phyloP scores from a whole-genome alignment of 92 coral and sea anemone species.

The Actinernus sp. region DNA sequence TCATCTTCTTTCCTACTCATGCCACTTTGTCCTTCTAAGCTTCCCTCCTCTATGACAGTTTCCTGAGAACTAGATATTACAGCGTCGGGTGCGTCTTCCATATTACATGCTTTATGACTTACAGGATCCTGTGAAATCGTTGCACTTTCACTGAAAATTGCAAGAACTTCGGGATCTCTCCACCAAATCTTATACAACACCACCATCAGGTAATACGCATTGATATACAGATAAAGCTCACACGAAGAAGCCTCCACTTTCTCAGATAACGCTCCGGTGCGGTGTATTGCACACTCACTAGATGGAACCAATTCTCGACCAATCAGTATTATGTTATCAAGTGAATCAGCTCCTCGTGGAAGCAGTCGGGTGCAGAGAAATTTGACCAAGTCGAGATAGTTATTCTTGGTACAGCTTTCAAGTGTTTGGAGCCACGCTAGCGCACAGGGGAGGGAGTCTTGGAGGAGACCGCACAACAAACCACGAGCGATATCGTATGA shows the following conservation, averaged over 20 bases:
- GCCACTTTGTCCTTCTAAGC: background rate
- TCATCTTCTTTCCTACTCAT: too few species aligned
- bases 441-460: conserved; percentile 46
- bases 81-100: too few species aligned
- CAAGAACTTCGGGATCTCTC: conserved; percentile 48
- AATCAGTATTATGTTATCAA: conserved; percentile 39
- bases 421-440: conserved; percentile 73
- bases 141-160: background rate
- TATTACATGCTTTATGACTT: too few species aligned
- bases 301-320: conserved; percentile 7
- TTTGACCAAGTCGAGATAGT: conserved; percentile 57
- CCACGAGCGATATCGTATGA: conserved; percentile 86
- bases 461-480: conserved; percentile 58
- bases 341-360: conserved; percentile 67
- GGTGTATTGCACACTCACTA: background rate
- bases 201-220: conserved; percentile 51
- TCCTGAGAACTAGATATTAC: too few species aligned
- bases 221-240: conserved; percentile 61
- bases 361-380: conserved; percentile 65
- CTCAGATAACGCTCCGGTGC: background rate
- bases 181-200: conserved; percentile 74
- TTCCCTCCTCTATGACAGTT: background rate
- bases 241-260: background rate
- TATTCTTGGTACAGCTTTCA: conserved; percentile 56
- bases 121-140: background rate